Percentiles rank a stretch among this genome's conserved stretches.
Conservation (phyloP, 2,113 vertebrate species). For the Nymphicus hollandicus region DNA sequence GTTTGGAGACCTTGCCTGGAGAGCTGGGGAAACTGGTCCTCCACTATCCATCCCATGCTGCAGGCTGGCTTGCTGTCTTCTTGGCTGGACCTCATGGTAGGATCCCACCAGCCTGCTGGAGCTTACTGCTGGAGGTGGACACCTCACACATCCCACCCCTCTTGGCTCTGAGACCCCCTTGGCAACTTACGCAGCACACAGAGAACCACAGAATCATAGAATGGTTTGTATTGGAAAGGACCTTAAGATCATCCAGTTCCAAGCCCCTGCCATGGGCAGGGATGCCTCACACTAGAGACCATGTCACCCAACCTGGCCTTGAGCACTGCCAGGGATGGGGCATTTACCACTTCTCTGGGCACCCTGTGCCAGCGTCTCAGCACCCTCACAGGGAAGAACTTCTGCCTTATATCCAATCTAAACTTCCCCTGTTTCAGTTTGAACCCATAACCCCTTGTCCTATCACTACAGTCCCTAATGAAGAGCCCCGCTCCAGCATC, state of each 20-base stretch:
- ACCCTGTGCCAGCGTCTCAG: too few relatives aligned
- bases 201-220: not conserved
- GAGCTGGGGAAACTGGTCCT: not conserved
- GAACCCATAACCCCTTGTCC: too few relatives aligned
- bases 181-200: not conserved
- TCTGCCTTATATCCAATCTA: too few relatives aligned
- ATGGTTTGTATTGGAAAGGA: not conserved
- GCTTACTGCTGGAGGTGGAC: not conserved
- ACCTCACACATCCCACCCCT: not conserved
- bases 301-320: too few relatives aligned
- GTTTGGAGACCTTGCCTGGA: not conserved
- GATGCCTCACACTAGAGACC: not conserved
- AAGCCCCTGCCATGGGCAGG: rapidly evolving
- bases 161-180: not conserved
- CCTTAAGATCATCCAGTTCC: not conserved
- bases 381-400: too few relatives aligned
- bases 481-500: too few relatives aligned
- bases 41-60: not conserved
- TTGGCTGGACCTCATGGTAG: not conserved
- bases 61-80: not conserved
- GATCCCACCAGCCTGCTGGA: not conserved
- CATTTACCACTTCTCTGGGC: too few relatives aligned
- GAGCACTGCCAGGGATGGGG: too few relatives aligned
- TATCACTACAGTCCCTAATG: too few relatives aligned
- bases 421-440: too few relatives aligned